These are phyloP conservation scores for Potorous gilbertii DNA, from an alignment of 2,797 vertebrate species.

Conservation along the genomic window DNA sequence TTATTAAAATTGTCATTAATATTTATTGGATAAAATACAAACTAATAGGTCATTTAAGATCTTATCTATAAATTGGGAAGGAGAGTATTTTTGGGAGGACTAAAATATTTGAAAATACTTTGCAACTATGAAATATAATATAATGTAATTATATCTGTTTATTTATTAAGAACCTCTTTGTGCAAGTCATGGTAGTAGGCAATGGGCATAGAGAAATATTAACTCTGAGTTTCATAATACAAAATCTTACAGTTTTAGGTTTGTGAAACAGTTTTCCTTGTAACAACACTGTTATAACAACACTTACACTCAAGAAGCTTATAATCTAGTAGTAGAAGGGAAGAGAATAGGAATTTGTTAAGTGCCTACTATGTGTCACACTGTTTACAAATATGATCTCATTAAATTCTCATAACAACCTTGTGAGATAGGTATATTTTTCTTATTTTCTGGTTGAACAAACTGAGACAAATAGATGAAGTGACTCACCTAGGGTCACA, in stretches of 20 bases:
- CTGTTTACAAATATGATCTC: background rate
- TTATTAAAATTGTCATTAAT: constrained; percentile 15
- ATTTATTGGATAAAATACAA: constrained; percentile 7
- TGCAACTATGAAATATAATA: constrained; percentile 49
- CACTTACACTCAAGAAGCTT: background rate
- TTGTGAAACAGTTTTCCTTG: background rate
- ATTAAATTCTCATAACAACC: background rate
- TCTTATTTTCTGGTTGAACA: background rate
- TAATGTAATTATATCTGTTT: background rate
- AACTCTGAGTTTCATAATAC: background rate
- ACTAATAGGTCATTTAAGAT: constrained; percentile 30
- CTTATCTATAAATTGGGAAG: constrained; percentile 9
- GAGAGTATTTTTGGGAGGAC: background rate
- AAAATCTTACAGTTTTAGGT: background rate
- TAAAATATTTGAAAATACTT: constrained; percentile 27
- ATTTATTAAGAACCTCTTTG: background rate
- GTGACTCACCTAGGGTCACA: background rate
- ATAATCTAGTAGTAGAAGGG: background rate
- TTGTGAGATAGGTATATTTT: background rate
- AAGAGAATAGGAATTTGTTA: background rate
- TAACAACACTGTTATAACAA: background rate
- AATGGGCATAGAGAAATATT: background rate
- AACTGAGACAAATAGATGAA: background rate
- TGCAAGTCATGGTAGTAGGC: background rate
- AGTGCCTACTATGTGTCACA: background rate